These are phyloP conservation scores for Lordiphosa fenestrarum DNA, from an alignment of 2,888 invertebrate species.

Conservation along the genomic window DNA sequence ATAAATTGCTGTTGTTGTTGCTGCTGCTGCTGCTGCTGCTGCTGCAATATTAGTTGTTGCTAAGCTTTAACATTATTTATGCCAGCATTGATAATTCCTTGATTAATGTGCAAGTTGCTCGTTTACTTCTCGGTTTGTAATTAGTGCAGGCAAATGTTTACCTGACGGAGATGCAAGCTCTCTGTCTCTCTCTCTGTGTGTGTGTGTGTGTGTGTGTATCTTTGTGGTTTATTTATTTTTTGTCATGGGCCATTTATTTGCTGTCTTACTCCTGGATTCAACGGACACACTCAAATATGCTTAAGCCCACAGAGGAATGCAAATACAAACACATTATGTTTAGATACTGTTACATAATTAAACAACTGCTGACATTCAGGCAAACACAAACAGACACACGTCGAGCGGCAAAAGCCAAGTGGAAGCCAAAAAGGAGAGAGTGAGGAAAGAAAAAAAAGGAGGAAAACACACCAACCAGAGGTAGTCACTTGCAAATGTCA, in stretches of 20 bases:
- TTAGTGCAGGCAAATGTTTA: constrained; percentile 57
- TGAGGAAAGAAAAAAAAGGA: no score
- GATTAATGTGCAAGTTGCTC: constrained; percentile 46
- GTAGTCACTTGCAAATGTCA: no score
- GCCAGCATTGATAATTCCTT: constrained; percentile 50
- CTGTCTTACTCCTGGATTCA: constrained; percentile 29
- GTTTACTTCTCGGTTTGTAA: constrained; percentile 34
- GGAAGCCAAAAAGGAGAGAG: neutral
- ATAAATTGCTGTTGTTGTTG: constrained; percentile 13
- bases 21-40: constrained; percentile 1
- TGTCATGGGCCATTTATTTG: constrained; percentile 53
- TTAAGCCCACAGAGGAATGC: constrained; percentile 32
- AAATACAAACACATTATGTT: constrained; percentile 56
- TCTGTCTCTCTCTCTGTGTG: no score
- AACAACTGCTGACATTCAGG: constrained; percentile 27
- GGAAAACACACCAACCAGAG: no score
- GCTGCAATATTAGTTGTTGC: constrained; percentile 14
- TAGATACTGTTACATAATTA: constrained; percentile 57
- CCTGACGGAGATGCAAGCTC: constrained; percentile 30
- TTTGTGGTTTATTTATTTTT: constrained; percentile 53
- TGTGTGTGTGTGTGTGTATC: constrained; percentile 5
- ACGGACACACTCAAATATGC: constrained; percentile 48
- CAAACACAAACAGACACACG: constrained; percentile 5
- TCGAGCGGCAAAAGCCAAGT: constrained; percentile 3
- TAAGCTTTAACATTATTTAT: constrained; percentile 49